phyloP scores from a whole-genome alignment of 2,113 vertebrate genomes.

The Phrynosoma platyrhinos region DNA sequence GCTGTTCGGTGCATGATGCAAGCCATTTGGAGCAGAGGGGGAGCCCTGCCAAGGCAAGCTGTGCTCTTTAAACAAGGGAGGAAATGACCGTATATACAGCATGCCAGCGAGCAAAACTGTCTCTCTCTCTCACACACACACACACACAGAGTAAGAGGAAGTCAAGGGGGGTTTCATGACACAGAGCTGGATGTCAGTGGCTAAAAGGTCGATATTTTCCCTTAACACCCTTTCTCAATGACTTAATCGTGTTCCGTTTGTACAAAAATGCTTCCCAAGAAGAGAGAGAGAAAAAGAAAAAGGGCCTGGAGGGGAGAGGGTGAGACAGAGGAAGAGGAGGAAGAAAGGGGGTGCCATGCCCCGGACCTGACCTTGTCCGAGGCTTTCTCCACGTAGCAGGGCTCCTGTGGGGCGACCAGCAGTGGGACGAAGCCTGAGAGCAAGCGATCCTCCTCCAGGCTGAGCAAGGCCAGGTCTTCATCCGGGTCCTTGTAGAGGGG shows the following conservation, averaged over 20 bases:
- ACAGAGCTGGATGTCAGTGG: constrained; percentile 90
- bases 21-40: constrained; percentile 97
- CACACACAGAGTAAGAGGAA: constrained; percentile 81
- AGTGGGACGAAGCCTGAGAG: constrained; percentile 97
- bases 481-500: constrained; percentile 96
- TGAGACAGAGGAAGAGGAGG: constrained; percentile 52
- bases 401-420: constrained; percentile 95
- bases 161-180: constrained; percentile 86
- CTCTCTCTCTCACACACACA: neutral
- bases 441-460: constrained; percentile 93
- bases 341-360: constrained; percentile 75
- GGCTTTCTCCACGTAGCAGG: constrained; percentile 94
- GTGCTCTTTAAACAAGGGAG: constrained; percentile 99
- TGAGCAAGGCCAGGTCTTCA: constrained; percentile 92
- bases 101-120: constrained; percentile 89
- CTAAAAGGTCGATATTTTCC: constrained; percentile 98
- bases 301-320: constrained; percentile 81
- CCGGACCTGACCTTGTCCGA: constrained; percentile 88
- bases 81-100: constrained; percentile 99
- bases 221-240: constrained; percentile 94
- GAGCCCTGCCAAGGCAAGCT: constrained; percentile 98
- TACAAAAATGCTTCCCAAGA: constrained; percentile 92
- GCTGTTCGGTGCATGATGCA: constrained; percentile 97
- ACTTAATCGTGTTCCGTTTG: constrained; percentile 94
- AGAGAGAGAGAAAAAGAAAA: constrained; percentile 77